A percentile compares a stretch with the other conserved stretches of the same genome.
phyloP scores from a whole-genome alignment of 2,113 vertebrate species.

The Channa maculata region DNA sequence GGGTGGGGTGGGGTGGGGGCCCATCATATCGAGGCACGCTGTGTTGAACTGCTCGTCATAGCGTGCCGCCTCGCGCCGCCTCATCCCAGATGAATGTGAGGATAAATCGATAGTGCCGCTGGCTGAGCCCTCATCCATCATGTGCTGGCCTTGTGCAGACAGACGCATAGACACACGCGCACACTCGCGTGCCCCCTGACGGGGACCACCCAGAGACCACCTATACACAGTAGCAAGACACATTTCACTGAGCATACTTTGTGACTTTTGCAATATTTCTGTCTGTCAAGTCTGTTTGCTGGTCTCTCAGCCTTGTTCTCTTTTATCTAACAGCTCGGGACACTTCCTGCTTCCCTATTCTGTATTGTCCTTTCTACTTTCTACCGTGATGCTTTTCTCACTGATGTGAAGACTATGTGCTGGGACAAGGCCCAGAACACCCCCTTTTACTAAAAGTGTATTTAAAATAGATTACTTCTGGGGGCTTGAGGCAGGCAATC shows the following conservation, averaged over 20 bases:
- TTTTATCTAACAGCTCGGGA: neutral
- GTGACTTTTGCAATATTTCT: slow-evolving; percentile 34
- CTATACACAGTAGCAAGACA: slow-evolving; percentile 25
- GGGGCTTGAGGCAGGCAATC: slow-evolving; percentile 84
- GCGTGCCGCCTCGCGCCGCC: slow-evolving; percentile 18
- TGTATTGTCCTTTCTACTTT: neutral
- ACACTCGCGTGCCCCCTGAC: slow-evolving; percentile 33
- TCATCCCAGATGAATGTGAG: slow-evolving; percentile 70
- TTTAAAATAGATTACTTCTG: slow-evolving; percentile 94
- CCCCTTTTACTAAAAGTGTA: slow-evolving; percentile 80
- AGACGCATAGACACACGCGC: slow-evolving; percentile 34
- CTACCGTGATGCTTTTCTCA: slow-evolving; percentile 18
- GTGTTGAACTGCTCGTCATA: slow-evolving; percentile 50
- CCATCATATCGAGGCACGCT: slow-evolving; percentile 21
- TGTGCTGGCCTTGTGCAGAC: slow-evolving; percentile 49
- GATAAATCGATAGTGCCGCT: slow-evolving; percentile 75
- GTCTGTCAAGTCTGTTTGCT: slow-evolving; percentile 18
- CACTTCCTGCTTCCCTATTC: slow-evolving; percentile 21
- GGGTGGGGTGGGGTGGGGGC: slow-evolving; percentile 2
- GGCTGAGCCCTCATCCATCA: slow-evolving; percentile 78
- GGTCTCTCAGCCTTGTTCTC: slow-evolving; percentile 9
- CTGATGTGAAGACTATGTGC: slow-evolving; percentile 77
- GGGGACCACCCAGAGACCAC: slow-evolving; percentile 64
- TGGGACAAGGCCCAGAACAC: slow-evolving; percentile 56
- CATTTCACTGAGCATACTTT: slow-evolving; percentile 13